These are phyloP conservation scores for Auanema freiburgensis DNA, from an alignment of 2,888 invertebrate species.

Conservation along the genomic window DNA sequence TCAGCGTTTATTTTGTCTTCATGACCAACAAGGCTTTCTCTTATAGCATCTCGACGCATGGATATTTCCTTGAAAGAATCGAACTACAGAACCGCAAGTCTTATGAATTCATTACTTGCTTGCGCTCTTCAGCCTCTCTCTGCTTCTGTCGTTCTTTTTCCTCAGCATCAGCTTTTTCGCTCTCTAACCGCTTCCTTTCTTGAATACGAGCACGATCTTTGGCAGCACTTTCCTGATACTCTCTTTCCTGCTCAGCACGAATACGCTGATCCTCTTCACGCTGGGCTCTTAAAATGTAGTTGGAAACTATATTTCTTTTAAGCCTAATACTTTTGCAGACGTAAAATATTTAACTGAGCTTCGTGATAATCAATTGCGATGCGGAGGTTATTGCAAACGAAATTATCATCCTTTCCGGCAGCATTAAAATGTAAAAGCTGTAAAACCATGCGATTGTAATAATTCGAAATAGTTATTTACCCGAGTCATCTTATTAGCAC, in stretches of 20 bases:
- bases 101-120: not conserved
- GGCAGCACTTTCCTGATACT: constrained; percentile 40
- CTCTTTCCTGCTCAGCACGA: constrained; percentile 37
- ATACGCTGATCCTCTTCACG: constrained; percentile 27
- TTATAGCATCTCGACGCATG: constrained; percentile 12
- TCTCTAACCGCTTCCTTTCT: constrained; percentile 39
- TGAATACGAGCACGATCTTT: constrained; percentile 35
- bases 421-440: too few relatives aligned
- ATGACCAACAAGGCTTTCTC: constrained; percentile 14
- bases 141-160: constrained; percentile 75
- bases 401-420: too few relatives aligned
- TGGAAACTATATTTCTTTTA: too few relatives aligned
- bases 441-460: too few relatives aligned
- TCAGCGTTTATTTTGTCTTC: constrained; percentile 63
- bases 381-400: constrained; percentile 7
- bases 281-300: constrained; percentile 18
- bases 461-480: too few relatives aligned
- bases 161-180: constrained; percentile 64
- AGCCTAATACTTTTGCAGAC: constrained; percentile 14
- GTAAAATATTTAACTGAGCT: constrained; percentile 15
- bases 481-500: too few relatives aligned
- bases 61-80: not conserved
- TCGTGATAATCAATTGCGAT: constrained; percentile 17
- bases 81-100: not conserved
- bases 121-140: constrained; percentile 17